A percentile compares a stretch with the other conserved stretches of the same genome.
These are phyloP conservation scores for Protobothrops flavoviridis DNA, from an alignment of 2,113 vertebrate genomes.

Conservation along the genomic window DNA sequence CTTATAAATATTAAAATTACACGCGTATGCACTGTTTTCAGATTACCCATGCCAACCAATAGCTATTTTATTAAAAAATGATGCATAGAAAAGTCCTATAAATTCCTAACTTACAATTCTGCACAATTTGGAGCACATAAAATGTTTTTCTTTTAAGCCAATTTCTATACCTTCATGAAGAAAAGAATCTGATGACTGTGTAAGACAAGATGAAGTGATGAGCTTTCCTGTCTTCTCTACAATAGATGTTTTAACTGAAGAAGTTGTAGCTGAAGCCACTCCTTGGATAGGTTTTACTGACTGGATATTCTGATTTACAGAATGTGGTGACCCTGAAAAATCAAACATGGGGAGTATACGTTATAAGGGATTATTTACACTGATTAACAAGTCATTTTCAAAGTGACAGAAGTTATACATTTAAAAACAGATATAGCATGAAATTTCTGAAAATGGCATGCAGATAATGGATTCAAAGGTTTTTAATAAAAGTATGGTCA, in stretches of 20 bases:
- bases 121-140: background rate
- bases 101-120: no score
- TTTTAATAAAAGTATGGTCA: background rate
- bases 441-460: background rate
- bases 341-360: constrained; percentile 32
- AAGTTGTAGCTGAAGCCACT: constrained; percentile 48
- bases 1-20: background rate
- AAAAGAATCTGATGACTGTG: constrained; percentile 45
- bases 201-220: constrained; percentile 36
- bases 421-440: background rate
- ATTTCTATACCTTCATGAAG: constrained; percentile 71
- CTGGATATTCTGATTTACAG: constrained; percentile 55
- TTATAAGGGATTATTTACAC: background rate
- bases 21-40: background rate
- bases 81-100: no score
- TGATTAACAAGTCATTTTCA: background rate
- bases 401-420: background rate
- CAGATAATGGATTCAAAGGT: background rate
- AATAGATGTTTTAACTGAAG: constrained; percentile 47
- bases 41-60: background rate
- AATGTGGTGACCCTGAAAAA: constrained; percentile 55
- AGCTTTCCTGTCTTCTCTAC: constrained; percentile 46
- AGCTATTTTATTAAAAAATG: background rate
- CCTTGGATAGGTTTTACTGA: constrained; percentile 48
- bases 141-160: background rate